Percentiles rank a stretch among this genome's conserved stretches.
phyloP scores from a whole-genome alignment of 2,113 vertebrate species.

The Tympanuchus pallidicinctus region DNA sequence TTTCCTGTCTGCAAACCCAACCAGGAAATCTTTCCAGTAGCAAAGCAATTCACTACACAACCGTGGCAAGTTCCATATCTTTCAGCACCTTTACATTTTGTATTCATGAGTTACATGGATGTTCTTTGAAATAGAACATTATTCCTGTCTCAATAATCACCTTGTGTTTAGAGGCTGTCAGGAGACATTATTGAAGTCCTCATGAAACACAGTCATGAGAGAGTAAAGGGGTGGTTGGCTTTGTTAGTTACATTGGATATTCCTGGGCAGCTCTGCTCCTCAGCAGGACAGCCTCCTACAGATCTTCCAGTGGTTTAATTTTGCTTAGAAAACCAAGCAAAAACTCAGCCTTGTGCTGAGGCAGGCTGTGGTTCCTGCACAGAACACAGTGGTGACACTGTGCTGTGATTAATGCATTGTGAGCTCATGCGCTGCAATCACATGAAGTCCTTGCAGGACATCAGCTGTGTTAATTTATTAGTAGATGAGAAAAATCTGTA shows the following conservation, averaged over 20 bases:
- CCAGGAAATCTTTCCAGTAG: background rate
- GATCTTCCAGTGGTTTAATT: background rate
- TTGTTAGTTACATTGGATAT: background rate
- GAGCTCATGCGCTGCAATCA: background rate
- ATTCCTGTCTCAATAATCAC: slow-evolving; percentile 8
- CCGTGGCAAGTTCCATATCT: background rate
- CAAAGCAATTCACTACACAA: background rate
- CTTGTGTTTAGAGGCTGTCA: background rate
- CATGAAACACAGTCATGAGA: background rate
- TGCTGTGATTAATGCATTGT: background rate
- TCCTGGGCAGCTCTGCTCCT: background rate
- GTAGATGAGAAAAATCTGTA: background rate
- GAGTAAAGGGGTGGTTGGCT: background rate
- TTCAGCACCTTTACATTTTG: background rate
- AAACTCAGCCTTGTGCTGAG: background rate
- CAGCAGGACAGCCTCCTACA: background rate
- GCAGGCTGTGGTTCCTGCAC: background rate
- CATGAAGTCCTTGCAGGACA: background rate
- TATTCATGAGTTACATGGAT: slow-evolving; percentile 8
- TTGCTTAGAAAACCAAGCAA: background rate
- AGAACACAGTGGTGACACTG: fast-evolving
- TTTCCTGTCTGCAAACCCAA: slow-evolving; percentile 9
- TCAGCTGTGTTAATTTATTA: background rate
- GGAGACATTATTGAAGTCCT: slow-evolving; percentile 8
- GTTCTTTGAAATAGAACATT: background rate